Base-by-base conservation (phyloP, 2,113 vertebrate genomes). In the Telmatochromis sp. region DNA sequence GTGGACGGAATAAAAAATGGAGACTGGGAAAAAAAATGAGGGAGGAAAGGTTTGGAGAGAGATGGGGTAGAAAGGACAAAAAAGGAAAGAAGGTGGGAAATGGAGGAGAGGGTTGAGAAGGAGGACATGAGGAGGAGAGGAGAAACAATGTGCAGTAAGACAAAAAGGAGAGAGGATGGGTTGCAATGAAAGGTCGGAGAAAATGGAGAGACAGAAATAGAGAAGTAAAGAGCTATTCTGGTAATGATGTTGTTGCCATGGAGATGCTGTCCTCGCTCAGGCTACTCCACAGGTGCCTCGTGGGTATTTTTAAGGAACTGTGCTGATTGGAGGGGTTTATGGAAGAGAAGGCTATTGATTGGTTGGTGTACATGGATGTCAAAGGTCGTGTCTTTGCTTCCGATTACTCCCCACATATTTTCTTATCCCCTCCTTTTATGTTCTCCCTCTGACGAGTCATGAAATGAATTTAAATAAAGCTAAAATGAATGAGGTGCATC, bases 241-340 rank as follows among this genome's bases (percentile, higher is more conserved):
- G 91, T 92, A 93, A 91, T 91, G 90, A 95, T 95, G 91, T 85
- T 91, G 95, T 95, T 94, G 93, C 92, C 93, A 95, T 95, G 91
- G 94, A 89, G 85, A 95, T 11, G 65, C 88, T 90, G 55, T 91
- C 70, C 91, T 93, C 84, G 53, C 85, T 92, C 90, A 87, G 84
- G 85, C 87, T 75, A 75, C 92, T 94, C 89, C 88, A 95, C 93
- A 94, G 91, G 92, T 94, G 79, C 91, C 90, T 83, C 12, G 5
- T 90, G 92, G 88, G 87, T 92, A 91, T 93, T 90, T 92, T 91
- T 85, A 82, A 93, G 91, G 65, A 82, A 28, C 35, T 14, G n/a
- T 26, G 7, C 40, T 57, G 91, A 89, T 93, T 94, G 93, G 92
- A 58, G 37, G 42, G 58, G 63, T 51, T 84, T 82, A 15, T 40